These are phyloP conservation scores for Aptenodytes patagonicus DNA, from an alignment of 2,113 vertebrate species.

Conservation along the genomic window DNA sequence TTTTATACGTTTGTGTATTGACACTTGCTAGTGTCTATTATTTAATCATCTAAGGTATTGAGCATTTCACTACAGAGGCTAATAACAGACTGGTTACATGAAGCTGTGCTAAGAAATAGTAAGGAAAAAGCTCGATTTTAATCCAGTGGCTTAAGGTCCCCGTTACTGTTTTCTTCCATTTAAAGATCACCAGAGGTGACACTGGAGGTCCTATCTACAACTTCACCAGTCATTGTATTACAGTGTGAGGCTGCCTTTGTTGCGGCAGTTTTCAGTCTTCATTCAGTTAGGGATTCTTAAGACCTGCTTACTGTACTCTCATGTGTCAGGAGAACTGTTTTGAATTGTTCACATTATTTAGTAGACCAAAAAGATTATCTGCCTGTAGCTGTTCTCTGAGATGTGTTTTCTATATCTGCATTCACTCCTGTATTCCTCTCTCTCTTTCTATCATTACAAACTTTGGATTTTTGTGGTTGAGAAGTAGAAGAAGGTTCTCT, in stretches of 20 bases:
- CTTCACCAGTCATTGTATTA: not conserved
- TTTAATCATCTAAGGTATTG: not conserved
- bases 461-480: not conserved
- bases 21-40: not conserved
- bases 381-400: not conserved
- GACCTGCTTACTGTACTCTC: not conserved
- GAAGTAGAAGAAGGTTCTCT: not conserved
- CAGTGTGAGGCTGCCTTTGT: not conserved
- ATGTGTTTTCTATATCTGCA: not conserved
- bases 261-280: not conserved
- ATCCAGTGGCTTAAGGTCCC: not conserved
- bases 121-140: not conserved
- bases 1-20: not conserved
- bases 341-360: not conserved
- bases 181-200: not conserved
- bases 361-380: not conserved
- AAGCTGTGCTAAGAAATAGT: not conserved
- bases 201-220: not conserved
- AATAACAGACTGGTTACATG: not conserved
- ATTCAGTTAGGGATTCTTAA: not conserved
- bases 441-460: not conserved
- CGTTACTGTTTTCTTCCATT: not conserved
- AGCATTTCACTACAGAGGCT: not conserved
- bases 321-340: not conserved
- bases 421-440: not conserved